Percentiles rank a stretch among this genome's conserved stretches.
Evolutionary conservation across 2,797 vertebrate species (phyloP).

Genomic region (Loris lydekkerianus): DNA sequence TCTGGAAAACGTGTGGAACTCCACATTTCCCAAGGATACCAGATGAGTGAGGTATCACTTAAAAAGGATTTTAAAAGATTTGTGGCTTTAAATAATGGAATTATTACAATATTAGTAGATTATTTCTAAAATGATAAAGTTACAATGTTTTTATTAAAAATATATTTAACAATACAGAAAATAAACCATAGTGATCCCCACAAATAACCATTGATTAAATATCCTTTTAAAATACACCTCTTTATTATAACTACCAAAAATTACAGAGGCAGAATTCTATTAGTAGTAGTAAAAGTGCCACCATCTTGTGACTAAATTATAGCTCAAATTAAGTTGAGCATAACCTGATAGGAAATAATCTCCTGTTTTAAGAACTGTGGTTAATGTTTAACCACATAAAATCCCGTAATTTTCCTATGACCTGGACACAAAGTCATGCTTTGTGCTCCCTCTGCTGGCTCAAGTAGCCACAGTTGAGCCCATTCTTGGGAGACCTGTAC

Average conservation of each 20-base stretch:
- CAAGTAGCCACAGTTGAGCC: background rate
- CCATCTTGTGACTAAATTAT: conserved; percentile 29
- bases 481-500: background rate
- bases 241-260: conserved; percentile 40
- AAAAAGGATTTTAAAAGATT: background rate
- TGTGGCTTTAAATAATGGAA: background rate
- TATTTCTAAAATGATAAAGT: conserved; percentile 46
- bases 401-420: background rate
- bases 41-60: background rate
- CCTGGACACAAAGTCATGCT: conserved; percentile 22
- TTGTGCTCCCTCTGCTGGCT: conserved; percentile 71
- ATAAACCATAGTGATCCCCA: background rate
- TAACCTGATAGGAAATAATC: conserved; percentile 43
- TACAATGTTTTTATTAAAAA: conserved; percentile 34
- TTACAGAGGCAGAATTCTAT: conserved; percentile 50
- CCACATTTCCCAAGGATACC: background rate
- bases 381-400: background rate
- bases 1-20: conserved; percentile 24
- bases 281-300: conserved; percentile 51
- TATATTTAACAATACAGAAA: conserved; percentile 7
- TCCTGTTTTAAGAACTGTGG: background rate
- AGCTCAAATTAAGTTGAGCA: conserved; percentile 39
- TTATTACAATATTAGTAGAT: background rate
- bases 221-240: conserved; percentile 20
- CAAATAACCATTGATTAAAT: conserved; percentile 47